These are phyloP conservation scores for Timandra comae DNA, from an alignment of 2,888 invertebrate genomes.

Conservation along the genomic window DNA sequence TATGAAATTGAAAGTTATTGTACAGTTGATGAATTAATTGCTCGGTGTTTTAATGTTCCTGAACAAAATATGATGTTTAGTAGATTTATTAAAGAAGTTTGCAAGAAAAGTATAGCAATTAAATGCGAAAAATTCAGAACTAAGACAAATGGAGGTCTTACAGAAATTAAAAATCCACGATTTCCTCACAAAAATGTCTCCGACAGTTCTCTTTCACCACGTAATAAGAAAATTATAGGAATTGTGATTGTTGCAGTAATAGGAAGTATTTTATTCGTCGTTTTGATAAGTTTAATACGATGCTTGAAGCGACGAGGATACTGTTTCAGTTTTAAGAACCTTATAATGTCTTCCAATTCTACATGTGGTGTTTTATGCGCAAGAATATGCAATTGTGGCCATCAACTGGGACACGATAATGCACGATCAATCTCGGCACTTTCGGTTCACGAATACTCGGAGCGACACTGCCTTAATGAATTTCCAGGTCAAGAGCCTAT, in stretches of 20 bases:
- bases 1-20: slow-evolving; percentile 78
- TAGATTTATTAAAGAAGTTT: slow-evolving; percentile 79
- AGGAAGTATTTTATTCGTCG: slow-evolving; percentile 67
- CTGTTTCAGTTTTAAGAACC: slow-evolving; percentile 58
- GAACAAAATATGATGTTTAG: slow-evolving; percentile 79
- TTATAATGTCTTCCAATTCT: slow-evolving; percentile 53
- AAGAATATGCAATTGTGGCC: slow-evolving; percentile 55
- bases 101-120: slow-evolving; percentile 67
- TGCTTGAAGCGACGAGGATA: slow-evolving; percentile 78
- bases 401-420: slow-evolving; percentile 71
- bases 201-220: slow-evolving; percentile 34
- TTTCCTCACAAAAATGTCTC: slow-evolving; percentile 57
- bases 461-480: slow-evolving; percentile 76
- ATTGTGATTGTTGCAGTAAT: slow-evolving; percentile 74
- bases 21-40: slow-evolving; percentile 74
- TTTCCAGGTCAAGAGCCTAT: slow-evolving; percentile 63
- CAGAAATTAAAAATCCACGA: slow-evolving; percentile 62
- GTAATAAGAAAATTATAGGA: slow-evolving; percentile 60
- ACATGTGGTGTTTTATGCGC: slow-evolving; percentile 53
- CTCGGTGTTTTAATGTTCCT: slow-evolving; percentile 80
- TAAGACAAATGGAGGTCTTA: slow-evolving; percentile 37
- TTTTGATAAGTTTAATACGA: slow-evolving; percentile 72
- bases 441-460: slow-evolving; percentile 79
- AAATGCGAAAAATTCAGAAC: slow-evolving; percentile 75
- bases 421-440: slow-evolving; percentile 78